Base-by-base conservation (phyloP, 92 coral and sea anemone genomes). In the Epizoanthus rinbou region DNA sequence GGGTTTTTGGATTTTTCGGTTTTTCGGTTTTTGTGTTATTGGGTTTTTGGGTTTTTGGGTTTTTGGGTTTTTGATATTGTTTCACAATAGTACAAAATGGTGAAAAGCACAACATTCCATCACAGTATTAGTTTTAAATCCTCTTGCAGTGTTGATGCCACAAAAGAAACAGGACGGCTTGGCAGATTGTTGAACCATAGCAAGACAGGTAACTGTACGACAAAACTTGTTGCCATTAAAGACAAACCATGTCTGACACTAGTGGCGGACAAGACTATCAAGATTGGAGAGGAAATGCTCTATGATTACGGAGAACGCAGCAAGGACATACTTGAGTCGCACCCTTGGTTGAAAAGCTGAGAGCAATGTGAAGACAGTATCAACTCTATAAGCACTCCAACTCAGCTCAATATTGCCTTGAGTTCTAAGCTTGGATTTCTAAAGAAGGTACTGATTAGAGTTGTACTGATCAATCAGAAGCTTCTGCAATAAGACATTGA, bases 141-240 rank as follows among this genome's bases (percentile, higher is more conserved):
- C 0, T 57, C 70, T 37, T 75, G 15, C 85, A 96, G 99, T 89
- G 93, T 97, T 72, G 99, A 97, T 90, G 99, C 98, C 10, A 97
- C 99, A 1, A 87, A 89, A 33, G 99, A 97, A 71, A 91, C 94
- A 50, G 97, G 91, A 19, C 88, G 97, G 63, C 88, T 94, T 39
- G 99, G 99, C 15, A 72, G 99, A 75, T 85, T 97, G n/a, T 87
- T 97, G 64, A 97, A 97, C 76, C 99, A 97, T 92, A 97, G 99
- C 73, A 90, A 84, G 82, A 45, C 89, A 53, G 99, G 98, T 17
- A 96, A 96, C 90, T 96, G 99, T 79, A 89, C 88, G 59, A 96
- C 99, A 45, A 94, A 88, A 64, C 75, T 92, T n/a, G 89, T 87
- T 57, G 72, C 89, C 24, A 87, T 96, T 73, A 86, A 83, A 53